Evolutionary conservation across 2,888 invertebrate species (phyloP).

Genomic region (Trissolcus japonicus): DNA sequence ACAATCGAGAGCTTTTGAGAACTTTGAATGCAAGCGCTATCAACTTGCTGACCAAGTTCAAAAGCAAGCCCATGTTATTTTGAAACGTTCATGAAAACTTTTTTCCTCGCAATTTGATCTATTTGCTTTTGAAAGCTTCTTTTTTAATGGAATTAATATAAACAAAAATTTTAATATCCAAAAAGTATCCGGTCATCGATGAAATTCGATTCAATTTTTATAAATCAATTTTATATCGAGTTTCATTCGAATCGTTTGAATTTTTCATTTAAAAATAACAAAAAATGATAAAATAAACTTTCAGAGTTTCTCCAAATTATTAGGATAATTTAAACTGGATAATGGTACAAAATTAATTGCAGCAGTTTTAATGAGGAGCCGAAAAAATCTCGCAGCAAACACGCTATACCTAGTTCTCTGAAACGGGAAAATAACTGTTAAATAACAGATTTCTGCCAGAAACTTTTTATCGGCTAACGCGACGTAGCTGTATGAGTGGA

Average conservation of each 20-base stretch:
- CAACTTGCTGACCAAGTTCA: constrained; percentile 36
- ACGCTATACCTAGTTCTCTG: neutral
- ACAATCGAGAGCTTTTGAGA: constrained; percentile 37
- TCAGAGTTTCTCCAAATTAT: no score
- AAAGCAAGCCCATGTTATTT: constrained; percentile 21
- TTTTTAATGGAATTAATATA: neutral
- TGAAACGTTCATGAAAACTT: constrained; percentile 1
- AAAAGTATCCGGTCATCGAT: no score
- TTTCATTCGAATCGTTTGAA: no score
- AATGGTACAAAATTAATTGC: no score
- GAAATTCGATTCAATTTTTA: no score
- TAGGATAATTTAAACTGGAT: neutral
- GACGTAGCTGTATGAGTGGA: constrained; percentile 9
- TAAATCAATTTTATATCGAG: no score
- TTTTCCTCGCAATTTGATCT: neutral
- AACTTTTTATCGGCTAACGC: constrained; percentile 22
- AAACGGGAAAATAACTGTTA: neutral
- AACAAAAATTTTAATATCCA: neutral
- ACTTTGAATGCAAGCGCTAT: constrained; percentile 20
- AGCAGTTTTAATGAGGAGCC: no score
- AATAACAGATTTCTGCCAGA: neutral
- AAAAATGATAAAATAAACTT: no score
- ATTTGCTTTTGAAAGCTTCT: neutral
- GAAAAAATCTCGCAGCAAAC: no score
- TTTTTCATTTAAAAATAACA: no score